Evolutionary conservation across 2,113 vertebrate genomes (phyloP).

Genomic region (Felis chaus): DNA sequence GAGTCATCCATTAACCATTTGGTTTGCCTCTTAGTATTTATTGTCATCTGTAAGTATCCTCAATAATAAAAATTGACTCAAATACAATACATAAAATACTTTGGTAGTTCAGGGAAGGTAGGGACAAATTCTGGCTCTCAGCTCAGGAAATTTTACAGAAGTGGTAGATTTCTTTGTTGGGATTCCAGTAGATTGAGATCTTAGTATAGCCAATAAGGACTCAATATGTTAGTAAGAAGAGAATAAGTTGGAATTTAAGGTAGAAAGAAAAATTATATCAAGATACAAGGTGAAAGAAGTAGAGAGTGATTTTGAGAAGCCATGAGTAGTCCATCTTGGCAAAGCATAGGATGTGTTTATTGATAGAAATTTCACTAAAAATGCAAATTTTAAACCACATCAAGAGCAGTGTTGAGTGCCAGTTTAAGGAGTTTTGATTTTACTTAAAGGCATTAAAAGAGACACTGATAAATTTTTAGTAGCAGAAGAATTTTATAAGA

Average conservation of each 20-base stretch:
- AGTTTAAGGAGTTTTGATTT: not conserved
- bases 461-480: not conserved
- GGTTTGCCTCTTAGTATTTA: not conserved
- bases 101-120: not conserved
- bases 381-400: not conserved
- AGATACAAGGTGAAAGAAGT: not conserved
- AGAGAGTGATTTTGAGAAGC: not conserved
- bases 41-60: not conserved
- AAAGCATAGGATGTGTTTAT: not conserved
- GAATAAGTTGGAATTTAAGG: not conserved
- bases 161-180: not conserved
- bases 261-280: not conserved
- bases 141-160: not conserved
- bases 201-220: not conserved
- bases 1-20: conserved; percentile 34
- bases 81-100: not conserved
- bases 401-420: not conserved
- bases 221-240: not conserved
- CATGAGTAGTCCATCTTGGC: not conserved
- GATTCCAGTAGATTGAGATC: not conserved
- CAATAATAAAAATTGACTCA: not conserved
- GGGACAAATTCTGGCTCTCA: not conserved
- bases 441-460: not conserved
- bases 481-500: not conserved
- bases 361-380: not conserved